Evolutionary conservation across 2,888 invertebrate species (phyloP).

Genomic region (Sceliomorpha sp.): DNA sequence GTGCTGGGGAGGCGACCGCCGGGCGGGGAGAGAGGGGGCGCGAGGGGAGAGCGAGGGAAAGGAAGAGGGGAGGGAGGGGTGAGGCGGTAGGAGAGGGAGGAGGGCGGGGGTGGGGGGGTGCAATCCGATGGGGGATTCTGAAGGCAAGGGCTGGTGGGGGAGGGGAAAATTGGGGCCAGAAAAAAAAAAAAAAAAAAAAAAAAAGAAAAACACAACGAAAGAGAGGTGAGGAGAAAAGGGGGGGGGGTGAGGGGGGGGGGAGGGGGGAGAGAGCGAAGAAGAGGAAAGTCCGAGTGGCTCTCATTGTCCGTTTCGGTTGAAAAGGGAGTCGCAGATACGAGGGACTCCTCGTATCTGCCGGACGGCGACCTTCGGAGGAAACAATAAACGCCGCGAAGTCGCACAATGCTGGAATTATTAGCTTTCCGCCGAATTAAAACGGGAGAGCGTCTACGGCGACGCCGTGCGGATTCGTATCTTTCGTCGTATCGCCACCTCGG

Average conservation of each 20-base stretch:
- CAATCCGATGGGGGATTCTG: constrained; percentile 17
- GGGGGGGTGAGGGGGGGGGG: constrained; percentile 55
- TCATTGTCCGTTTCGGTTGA: constrained; percentile 71
- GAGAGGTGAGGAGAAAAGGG: constrained; percentile 49
- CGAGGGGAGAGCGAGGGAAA: no score
- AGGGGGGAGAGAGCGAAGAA: constrained; percentile 39
- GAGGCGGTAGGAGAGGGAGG: no score
- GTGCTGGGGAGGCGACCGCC: no score
- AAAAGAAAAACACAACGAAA: constrained; percentile 67
- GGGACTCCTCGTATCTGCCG: constrained; percentile 58
- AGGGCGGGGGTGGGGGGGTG: constrained; percentile 4
- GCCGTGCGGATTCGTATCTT: constrained; percentile 55
- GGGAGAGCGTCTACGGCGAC: constrained; percentile 58
- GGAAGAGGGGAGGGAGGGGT: no score
- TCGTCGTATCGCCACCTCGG: constrained; percentile 25
- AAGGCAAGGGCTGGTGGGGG: constrained; percentile 48
- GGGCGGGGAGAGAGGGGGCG: no score
- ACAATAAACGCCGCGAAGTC: constrained; percentile 73
- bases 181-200: constrained; percentile 78
- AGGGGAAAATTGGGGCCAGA: constrained; percentile 67
- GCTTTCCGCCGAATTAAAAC: constrained; percentile 76
- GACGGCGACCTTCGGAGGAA: constrained; percentile 65
- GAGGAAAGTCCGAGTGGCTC: constrained; percentile 65
- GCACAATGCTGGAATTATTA: constrained; percentile 77
- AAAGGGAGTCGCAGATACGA: constrained; percentile 65